These are phyloP conservation scores for Peromyscus nudipes DNA, from an alignment of 2,797 vertebrate genomes.

Conservation along the genomic window DNA sequence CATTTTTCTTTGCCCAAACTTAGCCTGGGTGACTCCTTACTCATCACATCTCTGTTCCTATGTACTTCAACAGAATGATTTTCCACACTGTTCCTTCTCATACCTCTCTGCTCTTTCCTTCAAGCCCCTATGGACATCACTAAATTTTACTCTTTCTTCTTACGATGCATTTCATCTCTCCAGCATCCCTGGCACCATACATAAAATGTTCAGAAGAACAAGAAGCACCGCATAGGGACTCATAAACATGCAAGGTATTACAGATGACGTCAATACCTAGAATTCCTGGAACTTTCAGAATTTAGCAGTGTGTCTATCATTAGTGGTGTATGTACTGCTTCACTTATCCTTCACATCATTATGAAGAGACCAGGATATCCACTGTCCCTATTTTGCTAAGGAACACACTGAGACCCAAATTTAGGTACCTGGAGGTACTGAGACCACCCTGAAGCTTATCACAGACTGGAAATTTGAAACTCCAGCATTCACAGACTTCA, in stretches of 20 bases:
- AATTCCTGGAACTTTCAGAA: not conserved
- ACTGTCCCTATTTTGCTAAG: not conserved
- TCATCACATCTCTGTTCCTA: not conserved
- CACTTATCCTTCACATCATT: not conserved
- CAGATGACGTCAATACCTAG: not conserved
- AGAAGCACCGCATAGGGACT: not conserved
- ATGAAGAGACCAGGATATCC: not conserved
- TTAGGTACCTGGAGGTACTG: not conserved
- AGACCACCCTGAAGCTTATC: not conserved
- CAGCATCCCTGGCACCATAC: not conserved
- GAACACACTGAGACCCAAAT: not conserved
- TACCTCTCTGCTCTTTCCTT: not conserved
- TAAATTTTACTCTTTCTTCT: not conserved
- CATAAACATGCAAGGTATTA: not conserved
- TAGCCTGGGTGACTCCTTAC: not conserved
- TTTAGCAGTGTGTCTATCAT: not conserved
- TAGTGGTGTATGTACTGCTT: not conserved
- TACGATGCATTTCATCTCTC: not conserved
- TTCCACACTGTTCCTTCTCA: not conserved
- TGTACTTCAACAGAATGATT: not conserved
- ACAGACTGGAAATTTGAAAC: not conserved
- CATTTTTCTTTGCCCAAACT: not conserved
- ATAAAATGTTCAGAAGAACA: not conserved
- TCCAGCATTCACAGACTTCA: not conserved
- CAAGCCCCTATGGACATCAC: not conserved